phyloP scores from a whole-genome alignment of 2,888 invertebrate species.

The Mamestra brassicae region DNA sequence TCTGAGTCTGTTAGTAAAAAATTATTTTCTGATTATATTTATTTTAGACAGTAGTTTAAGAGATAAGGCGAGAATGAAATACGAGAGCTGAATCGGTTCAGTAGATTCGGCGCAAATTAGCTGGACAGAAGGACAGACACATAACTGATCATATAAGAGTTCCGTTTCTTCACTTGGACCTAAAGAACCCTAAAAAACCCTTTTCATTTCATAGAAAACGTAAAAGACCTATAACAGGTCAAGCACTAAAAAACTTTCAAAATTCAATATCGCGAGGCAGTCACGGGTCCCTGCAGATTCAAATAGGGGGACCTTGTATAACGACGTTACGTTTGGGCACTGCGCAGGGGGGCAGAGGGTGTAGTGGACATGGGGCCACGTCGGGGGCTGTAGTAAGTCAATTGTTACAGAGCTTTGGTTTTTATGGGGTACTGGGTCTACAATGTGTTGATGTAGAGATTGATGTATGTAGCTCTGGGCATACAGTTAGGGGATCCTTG shows the following conservation, averaged over 20 bases:
- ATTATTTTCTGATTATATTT: too few species aligned
- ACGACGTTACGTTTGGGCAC: conserved; percentile 55
- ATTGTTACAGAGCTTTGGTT: conserved; percentile 54
- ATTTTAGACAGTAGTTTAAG: too few species aligned
- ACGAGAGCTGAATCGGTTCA: too few species aligned
- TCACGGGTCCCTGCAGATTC: conserved; percentile 43
- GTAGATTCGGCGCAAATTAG: too few species aligned
- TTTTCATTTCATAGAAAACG: too few species aligned
- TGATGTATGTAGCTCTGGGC: neutral
- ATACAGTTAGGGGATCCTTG: neutral
- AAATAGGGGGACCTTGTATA: conserved; percentile 54
- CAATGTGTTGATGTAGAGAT: neutral
- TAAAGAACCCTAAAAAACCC: too few species aligned
- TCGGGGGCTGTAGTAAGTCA: conserved; percentile 40
- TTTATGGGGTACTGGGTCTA: conserved; percentile 23
- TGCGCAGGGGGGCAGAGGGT: conserved; percentile 26
- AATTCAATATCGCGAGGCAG: conserved; percentile 39
- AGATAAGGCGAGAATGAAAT: too few species aligned
- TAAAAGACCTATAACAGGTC: neutral
- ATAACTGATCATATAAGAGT: too few species aligned
- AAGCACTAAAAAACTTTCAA: conserved; percentile 19
- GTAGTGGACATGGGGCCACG: conserved; percentile 8
- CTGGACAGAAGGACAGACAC: too few species aligned
- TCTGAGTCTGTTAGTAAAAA: too few species aligned
- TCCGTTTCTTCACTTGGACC: too few species aligned